Base-by-base conservation (phyloP, 2,797 vertebrate genomes). In the Otolemur crassicaudatus region DNA sequence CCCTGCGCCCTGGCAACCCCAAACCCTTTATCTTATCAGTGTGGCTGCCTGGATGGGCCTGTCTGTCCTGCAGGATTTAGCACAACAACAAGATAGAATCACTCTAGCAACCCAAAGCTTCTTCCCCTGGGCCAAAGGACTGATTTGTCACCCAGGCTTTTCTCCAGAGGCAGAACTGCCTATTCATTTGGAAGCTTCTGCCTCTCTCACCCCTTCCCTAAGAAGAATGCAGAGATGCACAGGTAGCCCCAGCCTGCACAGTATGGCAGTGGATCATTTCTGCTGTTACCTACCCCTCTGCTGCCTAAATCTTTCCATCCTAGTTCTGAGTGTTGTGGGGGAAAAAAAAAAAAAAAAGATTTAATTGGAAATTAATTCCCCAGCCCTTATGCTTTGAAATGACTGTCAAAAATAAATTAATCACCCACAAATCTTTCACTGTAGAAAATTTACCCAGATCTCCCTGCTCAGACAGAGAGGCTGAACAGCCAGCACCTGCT, bases 401-500 rank as follows among this genome's bases (percentile, higher is more conserved):
- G 82, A 60, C 81, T 92, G 84, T 98, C 81, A 90, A 93, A 96
- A 94, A 82, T 91, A 83, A 96, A 91, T 95, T 95, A 98, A 97
- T 90, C 80, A 93, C n/a, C 75, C 87, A 5, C 0, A n/a, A 97
- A 96, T 94, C 90, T 98, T 98, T 87, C 13, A 85, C 95, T 87
- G 73, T 75, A 89, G 94, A 97, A 96, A 98, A 93, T 93, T 94
- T 97, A 97, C 76, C 96, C 97, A 97, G 94, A 96, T 96, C 98
- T 56, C 80, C 97, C 95, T 90, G 56, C 80, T 97, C 96, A 90
- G 14, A 14, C 97, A 97, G 97, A 97, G 97, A 98, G 96, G 94
- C 93, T 98, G 98, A 98, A 80, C 98, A 98, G 94, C 96, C 58
- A 98, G 92, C 98, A 98, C 97, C 98, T 98, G 98, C 98, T 98